Base-by-base conservation (phyloP, 2,888 invertebrate species). In the Desoria tigrina region DNA sequence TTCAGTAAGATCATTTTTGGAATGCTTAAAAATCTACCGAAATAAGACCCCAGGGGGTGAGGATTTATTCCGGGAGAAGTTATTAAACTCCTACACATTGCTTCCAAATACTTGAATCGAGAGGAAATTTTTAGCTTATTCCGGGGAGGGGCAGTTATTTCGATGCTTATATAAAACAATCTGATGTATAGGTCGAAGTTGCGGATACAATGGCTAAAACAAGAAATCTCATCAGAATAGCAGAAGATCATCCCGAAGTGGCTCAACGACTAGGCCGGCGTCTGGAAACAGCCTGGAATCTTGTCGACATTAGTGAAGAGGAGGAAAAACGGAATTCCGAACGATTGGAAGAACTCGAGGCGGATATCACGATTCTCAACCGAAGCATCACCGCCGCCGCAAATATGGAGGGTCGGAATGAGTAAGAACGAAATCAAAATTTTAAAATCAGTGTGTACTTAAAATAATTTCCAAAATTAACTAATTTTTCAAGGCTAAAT, bases 361-460 rank as follows among this genome's bases (percentile, higher is more conserved):
- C 69, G 23, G 74, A 73, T 2, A 73, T 75, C 28, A 70, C 66
- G 61, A 64, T 65, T 16, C 58, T 75, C n/a, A 70, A 72, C 53
- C 45, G 69, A 53, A 65, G 65, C 45, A 72, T 74, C 27, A 56
- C 70, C 14, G 54, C 66, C 27, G 73, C 75, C 39, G 67, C 71
- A 11, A 63, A 58, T 23, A 65, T 71, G 56, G 67, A 74, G 65
- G 74, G 74, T 18, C 63, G 70, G 49, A 56, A 63, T 49, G 72
- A 72, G 73, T 75, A 67, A 51, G 58, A n/a, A 51, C 39, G n/a
- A n/a, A n/a, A n/a, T n/a, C n/a, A n/a, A 50, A 24, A n/a, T n/a
- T n/a, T n/a, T n/a, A n/a, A n/a, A n/a, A n/a, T n/a, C n/a, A n/a
- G n/a, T n/a, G n/a, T n/a, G n/a, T n/a, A n/a, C n/a, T n/a, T n/a